These are phyloP conservation scores for Tetragnatha versicolor DNA, from an alignment of 1,140 invertebrate genomes.

Conservation along the genomic window DNA sequence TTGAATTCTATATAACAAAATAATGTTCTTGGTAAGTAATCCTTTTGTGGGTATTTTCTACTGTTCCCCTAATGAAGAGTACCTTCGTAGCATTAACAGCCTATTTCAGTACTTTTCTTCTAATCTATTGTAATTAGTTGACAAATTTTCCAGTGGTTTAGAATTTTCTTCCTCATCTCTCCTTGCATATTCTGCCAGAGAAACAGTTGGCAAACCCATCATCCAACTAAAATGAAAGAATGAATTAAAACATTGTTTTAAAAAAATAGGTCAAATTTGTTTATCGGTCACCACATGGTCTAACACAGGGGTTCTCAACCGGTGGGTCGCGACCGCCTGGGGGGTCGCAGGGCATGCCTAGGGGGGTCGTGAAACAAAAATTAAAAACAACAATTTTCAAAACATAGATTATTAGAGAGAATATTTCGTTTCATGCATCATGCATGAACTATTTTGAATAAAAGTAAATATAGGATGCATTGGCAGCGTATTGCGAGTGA, in stretches of 20 bases:
- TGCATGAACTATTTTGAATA: too few relatives aligned
- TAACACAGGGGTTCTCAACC: not conserved
- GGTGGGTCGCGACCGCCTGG: not conserved
- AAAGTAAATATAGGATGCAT: not conserved
- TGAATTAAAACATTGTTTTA: not conserved
- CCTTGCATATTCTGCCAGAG: constrained; percentile 1
- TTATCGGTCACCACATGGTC: not conserved
- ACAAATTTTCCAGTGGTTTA: not conserved
- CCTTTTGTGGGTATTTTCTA: too few relatives aligned
- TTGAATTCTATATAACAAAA: too few relatives aligned
- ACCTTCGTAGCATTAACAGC: too few relatives aligned
- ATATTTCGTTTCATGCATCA: too few relatives aligned
- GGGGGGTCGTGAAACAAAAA: too few relatives aligned
- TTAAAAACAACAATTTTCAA: not conserved
- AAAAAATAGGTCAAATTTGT: not conserved
- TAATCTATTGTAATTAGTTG: not conserved
- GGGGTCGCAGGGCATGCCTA: not conserved
- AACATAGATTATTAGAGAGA: not conserved
- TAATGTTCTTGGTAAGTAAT: too few relatives aligned
- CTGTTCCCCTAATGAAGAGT: too few relatives aligned
- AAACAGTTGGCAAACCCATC: not conserved
- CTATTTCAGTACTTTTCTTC: not conserved
- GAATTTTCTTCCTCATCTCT: not conserved
- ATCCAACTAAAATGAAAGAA: constrained; percentile 1
- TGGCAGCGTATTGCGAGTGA: not conserved